Conservation (phyloP, 2,113 vertebrate species). For the Enhydra lutris region DNA sequence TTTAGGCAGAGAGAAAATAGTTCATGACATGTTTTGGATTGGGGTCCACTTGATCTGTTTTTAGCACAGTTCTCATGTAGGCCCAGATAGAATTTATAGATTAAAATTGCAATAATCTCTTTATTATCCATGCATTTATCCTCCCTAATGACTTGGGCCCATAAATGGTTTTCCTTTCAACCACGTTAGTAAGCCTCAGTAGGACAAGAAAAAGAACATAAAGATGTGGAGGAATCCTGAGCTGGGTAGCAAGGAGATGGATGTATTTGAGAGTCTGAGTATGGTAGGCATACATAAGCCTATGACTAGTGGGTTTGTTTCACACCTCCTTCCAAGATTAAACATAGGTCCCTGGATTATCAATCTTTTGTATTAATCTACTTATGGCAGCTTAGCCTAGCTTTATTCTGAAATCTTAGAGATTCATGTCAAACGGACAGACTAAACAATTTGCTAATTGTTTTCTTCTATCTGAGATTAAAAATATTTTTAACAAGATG, state of each 20-base stretch:
- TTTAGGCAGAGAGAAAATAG: not conserved
- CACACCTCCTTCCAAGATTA: not conserved
- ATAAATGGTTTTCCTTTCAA: not conserved
- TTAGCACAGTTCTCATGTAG: not conserved
- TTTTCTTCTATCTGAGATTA: conserved; percentile 41
- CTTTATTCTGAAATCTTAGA: conserved; percentile 20
- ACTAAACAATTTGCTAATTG: conserved; percentile 29
- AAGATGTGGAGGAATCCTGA: not conserved
- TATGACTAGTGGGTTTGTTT: not conserved
- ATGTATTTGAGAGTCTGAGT: not conserved
- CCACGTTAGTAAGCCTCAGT: not conserved
- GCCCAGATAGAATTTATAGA: not conserved
- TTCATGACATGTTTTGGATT: not conserved
- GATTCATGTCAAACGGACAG: not conserved
- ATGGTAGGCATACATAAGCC: not conserved
- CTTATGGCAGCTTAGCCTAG: not conserved
- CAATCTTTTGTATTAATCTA: not conserved
- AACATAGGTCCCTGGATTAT: not conserved
- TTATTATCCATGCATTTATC: not conserved
- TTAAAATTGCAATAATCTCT: not conserved
- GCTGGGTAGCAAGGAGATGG: not conserved
- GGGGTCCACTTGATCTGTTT: not conserved
- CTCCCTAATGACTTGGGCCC: not conserved
- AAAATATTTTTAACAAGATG: conserved; percentile 43
- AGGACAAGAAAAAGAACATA: not conserved